Evolutionary conservation across 2,888 invertebrate genomes (phyloP), one percentile per base, ranked within the genome.

Genomic region (Epirrhoe alternata): DNA sequence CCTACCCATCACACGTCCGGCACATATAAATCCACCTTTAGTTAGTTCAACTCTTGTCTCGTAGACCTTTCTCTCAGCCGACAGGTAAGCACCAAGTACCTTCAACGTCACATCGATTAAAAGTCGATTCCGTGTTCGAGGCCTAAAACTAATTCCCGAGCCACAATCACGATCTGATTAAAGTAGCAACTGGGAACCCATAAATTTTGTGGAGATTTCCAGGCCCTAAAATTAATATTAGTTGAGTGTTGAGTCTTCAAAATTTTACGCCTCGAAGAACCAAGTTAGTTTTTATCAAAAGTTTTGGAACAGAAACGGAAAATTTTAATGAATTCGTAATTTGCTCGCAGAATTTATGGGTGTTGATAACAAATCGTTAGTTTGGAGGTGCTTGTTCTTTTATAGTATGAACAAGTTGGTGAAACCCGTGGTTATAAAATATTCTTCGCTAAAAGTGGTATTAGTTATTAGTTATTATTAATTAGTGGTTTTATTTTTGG

Each of bases 161-260:
- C 64, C 60, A 59, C 66, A 70, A 69, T 61, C 65, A 60, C 70
- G 68, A 67, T 74, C 68, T 66, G 63, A 71, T 72, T 69, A 70
- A 69, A 69, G 61, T 58, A 64, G 30, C 58, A 62, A 66, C 60
- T 73, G 42, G 64, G 58, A 50, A 56, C 67, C 67, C 62, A 71
- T 75, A 74, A 74, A 74, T 76, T 74, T 70, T 59, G 53, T 57
- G 57, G 61, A 68, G 60, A 72, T 58, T 74, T 70, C 57, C 68
- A 57, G 67, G 59, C 71, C 70, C 64, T 72, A 67, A 74, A 71
- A 70, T 71, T 69, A 71, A 70, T 71, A 71, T 70, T 66, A 71
- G 57, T 68, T 16, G 58, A 64, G 56, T 65, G 60, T 68, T 16
- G 58, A 64, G 56, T 65, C 68, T 63, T 64, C 57, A 61, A 57